A percentile compares a stretch with the other conserved stretches of the same genome.
Conservation (phyloP, 2,797 vertebrate genomes). For the Sebastes glaucus region DNA sequence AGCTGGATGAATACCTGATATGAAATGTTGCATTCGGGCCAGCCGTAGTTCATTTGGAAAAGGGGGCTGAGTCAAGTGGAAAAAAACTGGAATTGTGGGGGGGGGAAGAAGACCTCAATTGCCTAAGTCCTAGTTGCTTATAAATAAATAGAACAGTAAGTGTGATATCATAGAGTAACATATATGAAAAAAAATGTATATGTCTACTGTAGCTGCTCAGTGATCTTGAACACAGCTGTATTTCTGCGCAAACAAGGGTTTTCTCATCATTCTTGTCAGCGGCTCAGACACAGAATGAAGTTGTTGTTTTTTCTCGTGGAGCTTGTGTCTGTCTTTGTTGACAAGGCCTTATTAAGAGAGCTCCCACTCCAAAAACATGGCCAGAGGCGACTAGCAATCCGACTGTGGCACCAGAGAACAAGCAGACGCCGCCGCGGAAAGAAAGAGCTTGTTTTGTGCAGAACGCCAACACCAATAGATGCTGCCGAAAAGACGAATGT, state of each 20-base stretch:
- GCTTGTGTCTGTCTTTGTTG: constrained; percentile 69
- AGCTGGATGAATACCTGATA: constrained; percentile 74
- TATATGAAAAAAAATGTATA: background rate
- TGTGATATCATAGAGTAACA: background rate
- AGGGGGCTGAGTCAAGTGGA: constrained; percentile 34
- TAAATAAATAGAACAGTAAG: background rate
- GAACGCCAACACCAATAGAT: constrained; percentile 50
- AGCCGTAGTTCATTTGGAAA: constrained; percentile 61
- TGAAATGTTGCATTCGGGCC: constrained; percentile 75
- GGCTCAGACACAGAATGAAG: constrained; percentile 48
- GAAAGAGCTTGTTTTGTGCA: constrained; percentile 19
- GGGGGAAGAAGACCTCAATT: background rate
- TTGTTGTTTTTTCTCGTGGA: constrained; percentile 30
- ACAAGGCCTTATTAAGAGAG: constrained; percentile 73
- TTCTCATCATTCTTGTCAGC: constrained; percentile 4
- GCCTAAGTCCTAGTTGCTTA: background rate
- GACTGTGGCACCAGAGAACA: constrained; percentile 28
- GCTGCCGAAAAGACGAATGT: constrained; percentile 32
- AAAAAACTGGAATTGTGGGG: constrained; percentile 30
- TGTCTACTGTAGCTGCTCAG: background rate
- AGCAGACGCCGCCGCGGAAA: background rate
- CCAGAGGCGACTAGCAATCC: constrained; percentile 63
- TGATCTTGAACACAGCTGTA: constrained; percentile 1
- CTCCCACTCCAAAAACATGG: constrained; percentile 60
- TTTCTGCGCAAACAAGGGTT: background rate